These are phyloP conservation scores for Limnephilus lunatus DNA, from an alignment of 2,888 invertebrate species.

Conservation along the genomic window DNA sequence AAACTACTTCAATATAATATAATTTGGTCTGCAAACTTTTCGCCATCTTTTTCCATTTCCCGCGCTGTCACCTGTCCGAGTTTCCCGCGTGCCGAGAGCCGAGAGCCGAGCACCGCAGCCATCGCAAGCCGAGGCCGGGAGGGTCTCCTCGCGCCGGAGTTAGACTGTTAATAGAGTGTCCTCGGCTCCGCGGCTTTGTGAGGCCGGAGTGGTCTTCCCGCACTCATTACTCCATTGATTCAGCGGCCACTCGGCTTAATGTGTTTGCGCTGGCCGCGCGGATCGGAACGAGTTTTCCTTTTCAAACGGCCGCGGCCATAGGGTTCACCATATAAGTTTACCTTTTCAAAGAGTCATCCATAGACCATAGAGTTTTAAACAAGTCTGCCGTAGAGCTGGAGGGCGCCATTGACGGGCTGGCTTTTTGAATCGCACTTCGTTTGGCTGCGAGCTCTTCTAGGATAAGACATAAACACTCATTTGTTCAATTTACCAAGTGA, in stretches of 20 bases:
- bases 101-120: no score
- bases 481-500: constrained; percentile 42
- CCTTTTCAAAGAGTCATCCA: constrained; percentile 25
- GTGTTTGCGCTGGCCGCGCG: constrained; percentile 56
- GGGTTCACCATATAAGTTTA: constrained; percentile 52
- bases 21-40: not conserved
- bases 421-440: constrained; percentile 36
- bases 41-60: constrained; percentile 17
- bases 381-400: constrained; percentile 25
- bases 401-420: constrained; percentile 41
- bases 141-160: constrained; percentile 16
- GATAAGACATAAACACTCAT: constrained; percentile 42
- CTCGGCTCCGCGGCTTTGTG: constrained; percentile 53
- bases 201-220: constrained; percentile 52
- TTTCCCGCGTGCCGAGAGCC: not conserved
- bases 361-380: constrained; percentile 34
- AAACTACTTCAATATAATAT: not conserved
- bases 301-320: constrained; percentile 39
- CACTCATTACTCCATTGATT: constrained; percentile 64
- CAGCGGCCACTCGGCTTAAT: constrained; percentile 55
- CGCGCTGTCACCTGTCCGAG: constrained; percentile 12
- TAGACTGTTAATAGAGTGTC: constrained; percentile 59
- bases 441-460: constrained; percentile 37
- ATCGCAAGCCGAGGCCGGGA: constrained; percentile 2
- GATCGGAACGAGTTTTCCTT: constrained; percentile 6